Base-by-base conservation (phyloP, 64 coral and sea anemone genomes). In the Stichodactyla helianthus region DNA sequence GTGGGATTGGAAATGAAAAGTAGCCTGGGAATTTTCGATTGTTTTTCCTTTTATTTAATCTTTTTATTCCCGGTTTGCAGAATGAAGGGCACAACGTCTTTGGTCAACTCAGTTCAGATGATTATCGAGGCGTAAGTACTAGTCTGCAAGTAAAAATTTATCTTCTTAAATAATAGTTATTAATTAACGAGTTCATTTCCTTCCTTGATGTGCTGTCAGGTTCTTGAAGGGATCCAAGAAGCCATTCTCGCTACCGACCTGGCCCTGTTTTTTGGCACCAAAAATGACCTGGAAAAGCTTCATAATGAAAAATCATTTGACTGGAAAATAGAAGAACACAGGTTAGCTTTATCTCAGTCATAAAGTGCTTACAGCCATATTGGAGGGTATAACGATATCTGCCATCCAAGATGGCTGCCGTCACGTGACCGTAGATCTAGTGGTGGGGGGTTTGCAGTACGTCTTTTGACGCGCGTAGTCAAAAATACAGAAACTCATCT, bases 231-330 rank as follows among this genome's bases (percentile, higher is more conserved):
- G 58, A 85, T 99, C 19, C 78, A 95, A 60, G 89, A 99, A 23
- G 85, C 90, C 9, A 99, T 99, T 59, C 82, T 99, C 28, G 97
- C 93, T 0, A 99, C 97, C 4, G 97, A 99, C 82, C 88, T 99
- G 50, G 67, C 82, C 28, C 5, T 86, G 54, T 99, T 99, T 31
- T 92, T 92, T 88, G 89, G 88, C 2, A 92, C 89, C 55, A 90
- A 90, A 64, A 80, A 83, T 17, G 85, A 95, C 26, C 88, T 99
- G 77, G 88, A 95, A 6, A 89, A 79, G 13, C 50, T 93, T 11
- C 62, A 92, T 52, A 77, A 90, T 20, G 77, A 64, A 19, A 85
- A 88, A 15, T 63, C 88, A 51, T 96, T 96, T 64, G 60, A 79
- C 65, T 96, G 94, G 94, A 85, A 55, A 23, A 82, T 52, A 35